Evolutionary conservation across 2,113 vertebrate species (phyloP).

Genomic region (Cephalopholis sonnerati): DNA sequence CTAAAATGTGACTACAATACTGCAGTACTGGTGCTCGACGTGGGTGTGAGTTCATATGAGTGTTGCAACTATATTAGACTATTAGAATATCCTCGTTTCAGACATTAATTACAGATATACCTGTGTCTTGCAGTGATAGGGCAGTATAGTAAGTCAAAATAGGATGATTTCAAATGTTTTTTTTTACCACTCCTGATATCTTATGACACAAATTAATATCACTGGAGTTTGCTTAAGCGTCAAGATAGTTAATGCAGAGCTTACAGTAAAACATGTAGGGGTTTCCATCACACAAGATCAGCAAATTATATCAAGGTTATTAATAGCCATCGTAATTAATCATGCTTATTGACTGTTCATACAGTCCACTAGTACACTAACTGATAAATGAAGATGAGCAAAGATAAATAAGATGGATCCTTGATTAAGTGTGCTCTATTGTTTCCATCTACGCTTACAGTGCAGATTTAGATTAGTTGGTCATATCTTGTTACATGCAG

Average conservation of each 20-base stretch:
- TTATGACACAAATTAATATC: too few relatives aligned
- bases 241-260: neutral
- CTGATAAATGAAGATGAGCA: neutral
- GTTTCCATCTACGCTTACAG: neutral
- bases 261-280: neutral
- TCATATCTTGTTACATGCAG: neutral
- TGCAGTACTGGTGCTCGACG: neutral
- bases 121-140: neutral
- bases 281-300: neutral
- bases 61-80: neutral
- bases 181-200: too few relatives aligned
- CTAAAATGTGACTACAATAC: neutral
- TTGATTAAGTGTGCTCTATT: neutral
- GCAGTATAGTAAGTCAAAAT: too few relatives aligned
- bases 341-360: neutral
- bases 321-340: too few relatives aligned
- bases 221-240: too few relatives aligned
- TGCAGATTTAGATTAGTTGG: neutral
- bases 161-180: neutral
- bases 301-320: neutral
- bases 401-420: neutral
- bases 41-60: constrained; percentile 19
- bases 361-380: neutral
- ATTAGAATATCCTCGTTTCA: neutral
- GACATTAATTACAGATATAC: neutral